phyloP scores from a whole-genome alignment of 92 coral and sea anemone genomes.

The Plumapathes pennacea region DNA sequence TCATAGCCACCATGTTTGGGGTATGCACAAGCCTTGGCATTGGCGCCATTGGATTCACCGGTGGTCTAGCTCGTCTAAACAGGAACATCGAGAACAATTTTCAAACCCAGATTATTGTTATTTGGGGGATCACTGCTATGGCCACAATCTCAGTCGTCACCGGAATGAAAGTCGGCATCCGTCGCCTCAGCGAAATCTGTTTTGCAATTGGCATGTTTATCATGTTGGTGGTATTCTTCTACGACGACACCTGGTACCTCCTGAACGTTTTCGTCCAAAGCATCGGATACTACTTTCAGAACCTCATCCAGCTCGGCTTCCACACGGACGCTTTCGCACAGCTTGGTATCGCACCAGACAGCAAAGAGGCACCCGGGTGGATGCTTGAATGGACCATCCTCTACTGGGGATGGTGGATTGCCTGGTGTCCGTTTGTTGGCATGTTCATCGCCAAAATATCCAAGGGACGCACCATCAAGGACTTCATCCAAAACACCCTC shows the following conservation, averaged over 20 bases:
- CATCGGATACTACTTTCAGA: slow-evolving; percentile 85
- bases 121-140: slow-evolving; percentile 83
- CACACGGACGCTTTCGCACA: slow-evolving; percentile 96
- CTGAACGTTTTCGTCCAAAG: slow-evolving; percentile 83
- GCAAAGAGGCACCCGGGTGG: slow-evolving; percentile 70
- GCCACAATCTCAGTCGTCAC: slow-evolving; percentile 91
- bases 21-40: slow-evolving; percentile 93
- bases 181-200: slow-evolving; percentile 89
- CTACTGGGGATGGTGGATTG: slow-evolving; percentile 99
- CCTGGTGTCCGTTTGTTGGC: slow-evolving; percentile 93
- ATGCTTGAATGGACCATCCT: slow-evolving; percentile 91
- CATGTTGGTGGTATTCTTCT: slow-evolving; percentile 72
- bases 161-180: slow-evolving; percentile 88
- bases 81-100: slow-evolving; percentile 29
- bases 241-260: slow-evolving; percentile 82
- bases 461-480: slow-evolving; percentile 77
- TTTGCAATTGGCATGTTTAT: slow-evolving; percentile 84
- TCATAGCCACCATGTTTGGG: slow-evolving; percentile 89
- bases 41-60: slow-evolving; percentile 71
- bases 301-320: slow-evolving; percentile 84
- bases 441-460: slow-evolving; percentile 88
- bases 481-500: slow-evolving; percentile 74
- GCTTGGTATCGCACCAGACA: slow-evolving; percentile 88
- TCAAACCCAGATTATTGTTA: slow-evolving; percentile 71
- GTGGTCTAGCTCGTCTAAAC: slow-evolving; percentile 71